phyloP scores from a whole-genome alignment of 2,113 vertebrate genomes.

The Lonchura striata region DNA sequence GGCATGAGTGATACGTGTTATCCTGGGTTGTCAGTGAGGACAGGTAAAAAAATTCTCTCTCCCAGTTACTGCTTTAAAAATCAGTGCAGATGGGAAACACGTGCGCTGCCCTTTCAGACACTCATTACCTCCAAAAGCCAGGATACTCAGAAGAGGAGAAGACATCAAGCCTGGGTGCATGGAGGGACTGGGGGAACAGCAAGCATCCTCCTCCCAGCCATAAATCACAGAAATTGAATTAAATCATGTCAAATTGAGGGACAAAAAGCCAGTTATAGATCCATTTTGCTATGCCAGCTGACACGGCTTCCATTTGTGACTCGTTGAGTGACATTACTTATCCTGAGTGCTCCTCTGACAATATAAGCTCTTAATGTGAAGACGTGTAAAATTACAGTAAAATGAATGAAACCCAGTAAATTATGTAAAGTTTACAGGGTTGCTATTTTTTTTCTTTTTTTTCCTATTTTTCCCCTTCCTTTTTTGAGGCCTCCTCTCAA shows the following conservation, averaged over 20 bases:
- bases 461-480: accelerated
- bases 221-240: conserved; percentile 77
- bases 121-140: background rate
- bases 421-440: conserved; percentile 7
- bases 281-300: conserved; percentile 63
- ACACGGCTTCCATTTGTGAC: conserved; percentile 73
- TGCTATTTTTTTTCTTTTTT: background rate
- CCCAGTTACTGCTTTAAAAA: background rate
- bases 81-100: background rate
- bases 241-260: conserved; percentile 75
- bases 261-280: conserved; percentile 78
- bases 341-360: conserved; percentile 70
- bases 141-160: conserved; percentile 4
- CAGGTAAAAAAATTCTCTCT: background rate
- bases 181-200: background rate
- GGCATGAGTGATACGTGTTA: background rate
- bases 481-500: conserved; percentile 9
- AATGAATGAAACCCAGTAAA: conserved; percentile 22
- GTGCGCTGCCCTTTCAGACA: background rate
- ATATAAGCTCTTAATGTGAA: conserved; percentile 65
- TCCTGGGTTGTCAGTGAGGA: background rate
- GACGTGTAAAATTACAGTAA: conserved; percentile 36
- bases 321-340: conserved; percentile 71
- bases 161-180: background rate
- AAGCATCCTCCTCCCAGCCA: conserved; percentile 33